Percentiles rank a stretch among this genome's conserved stretches.
These are phyloP conservation scores for Atrina japonica DNA, from an alignment of 2,888 invertebrate genomes.

Conservation along the genomic window DNA sequence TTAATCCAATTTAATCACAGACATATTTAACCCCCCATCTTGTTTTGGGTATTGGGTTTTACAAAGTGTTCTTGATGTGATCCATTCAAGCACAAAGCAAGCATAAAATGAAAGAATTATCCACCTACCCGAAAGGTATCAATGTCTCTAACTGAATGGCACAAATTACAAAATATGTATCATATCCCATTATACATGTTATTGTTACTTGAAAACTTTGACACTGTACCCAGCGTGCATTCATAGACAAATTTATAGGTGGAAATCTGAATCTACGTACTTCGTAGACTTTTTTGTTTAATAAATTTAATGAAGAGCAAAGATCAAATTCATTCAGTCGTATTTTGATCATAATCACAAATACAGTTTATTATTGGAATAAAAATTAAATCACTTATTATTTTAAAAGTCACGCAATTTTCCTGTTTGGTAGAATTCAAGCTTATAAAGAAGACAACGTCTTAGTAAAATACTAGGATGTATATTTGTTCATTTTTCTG, in stretches of 20 bases:
- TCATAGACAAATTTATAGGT: conserved; percentile 4
- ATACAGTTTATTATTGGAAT: too few species aligned
- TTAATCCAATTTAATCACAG: conserved; percentile 4
- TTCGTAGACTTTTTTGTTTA: conserved; percentile 1
- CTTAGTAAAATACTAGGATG: too few species aligned
- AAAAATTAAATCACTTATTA: too few species aligned
- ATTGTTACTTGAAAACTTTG: conserved; percentile 1
- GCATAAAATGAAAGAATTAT: not conserved
- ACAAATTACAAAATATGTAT: conserved; percentile 1
- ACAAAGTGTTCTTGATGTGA: not conserved
- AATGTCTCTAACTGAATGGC: too few species aligned
- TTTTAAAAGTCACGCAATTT: too few species aligned
- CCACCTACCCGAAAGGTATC: too few species aligned
- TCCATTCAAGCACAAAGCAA: not conserved
- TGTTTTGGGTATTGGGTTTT: not conserved
- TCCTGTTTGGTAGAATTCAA: too few species aligned
- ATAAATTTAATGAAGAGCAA: conserved; percentile 3
- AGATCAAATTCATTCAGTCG: not conserved
- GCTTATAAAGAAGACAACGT: too few species aligned
- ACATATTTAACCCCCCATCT: not conserved
- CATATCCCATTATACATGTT: not conserved
- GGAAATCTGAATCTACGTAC: conserved; percentile 5
- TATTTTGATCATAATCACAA: too few species aligned
- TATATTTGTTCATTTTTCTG: too few species aligned
- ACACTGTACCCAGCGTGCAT: not conserved